Base-by-base conservation (phyloP, 2,888 invertebrate genomes). In the Monochamus alternatus region DNA sequence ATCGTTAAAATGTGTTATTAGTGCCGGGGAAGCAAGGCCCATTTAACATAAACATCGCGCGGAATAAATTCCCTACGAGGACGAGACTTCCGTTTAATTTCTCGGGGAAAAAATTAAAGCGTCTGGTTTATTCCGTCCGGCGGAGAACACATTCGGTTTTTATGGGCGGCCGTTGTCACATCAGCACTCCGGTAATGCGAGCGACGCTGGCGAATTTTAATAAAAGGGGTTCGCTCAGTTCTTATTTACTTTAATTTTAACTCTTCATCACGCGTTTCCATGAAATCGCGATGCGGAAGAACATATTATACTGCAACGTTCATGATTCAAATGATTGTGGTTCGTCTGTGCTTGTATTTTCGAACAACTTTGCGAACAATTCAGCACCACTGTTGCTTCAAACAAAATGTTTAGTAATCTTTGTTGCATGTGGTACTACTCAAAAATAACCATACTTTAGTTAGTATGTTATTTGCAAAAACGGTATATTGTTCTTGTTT, bases 161-260 rank as follows among this genome's bases (percentile, higher is more conserved):
- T 84, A 84, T 81, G 84, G 84, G 78, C 81, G 77, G 81, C 81
- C 82, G 81, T 84, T 84, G 83, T 84, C 84, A 81, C 85, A 84
- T 85, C 84, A 85, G 84, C 85, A 83, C 81, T 80, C 76, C 75
- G 80, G 67, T 51, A 31, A 79, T 81, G 79, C 74, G 78, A 79
- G 78, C 80, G 80, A 79, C 81, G 81, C 80, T 81, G 81, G 79
- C 81, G 81, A 84, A 83, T 84, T 84, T 84, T 84, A 84, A 84
- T 84, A 85, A 84, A 84, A 84, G 80, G 81, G 81, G 82, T 83
- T 78, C 32, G 68, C 58, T 59, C 38, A 68, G 12, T 12, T 47
- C 12, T 9, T 47, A 47, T 74, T 74, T 75, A 79, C 71, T 75
- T 72, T 78, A 75, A 71, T 70, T 12, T 47, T 12, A 47, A 47